phyloP scores from a whole-genome alignment of 2,888 invertebrate genomes.

The Andrena bucephala region DNA sequence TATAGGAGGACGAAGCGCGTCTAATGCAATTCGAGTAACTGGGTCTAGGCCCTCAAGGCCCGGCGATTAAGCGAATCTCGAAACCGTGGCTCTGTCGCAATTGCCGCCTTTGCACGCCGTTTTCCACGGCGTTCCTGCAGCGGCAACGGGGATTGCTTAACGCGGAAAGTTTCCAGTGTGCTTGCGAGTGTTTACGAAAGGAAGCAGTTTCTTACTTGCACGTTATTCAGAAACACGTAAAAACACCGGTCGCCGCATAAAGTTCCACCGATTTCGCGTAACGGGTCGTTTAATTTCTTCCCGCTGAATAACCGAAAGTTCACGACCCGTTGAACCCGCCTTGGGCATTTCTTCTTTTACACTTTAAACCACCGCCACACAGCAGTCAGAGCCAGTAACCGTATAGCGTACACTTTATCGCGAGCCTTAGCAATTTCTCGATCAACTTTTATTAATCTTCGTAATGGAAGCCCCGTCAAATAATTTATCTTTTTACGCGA shows the following conservation, averaged over 20 bases:
- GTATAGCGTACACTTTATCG: not conserved
- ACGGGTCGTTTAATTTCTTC: conserved; percentile 8
- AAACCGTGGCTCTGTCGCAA: conserved; percentile 80
- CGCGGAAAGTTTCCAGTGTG: conserved; percentile 77
- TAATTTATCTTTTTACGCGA: not conserved
- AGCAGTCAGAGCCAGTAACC: not conserved
- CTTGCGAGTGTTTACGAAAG: conserved; percentile 76
- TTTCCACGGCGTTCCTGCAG: conserved; percentile 70
- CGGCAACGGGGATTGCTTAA: conserved; percentile 72
- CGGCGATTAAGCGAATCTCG: conserved; percentile 82
- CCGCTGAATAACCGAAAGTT: not conserved
- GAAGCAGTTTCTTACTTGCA: conserved; percentile 68
- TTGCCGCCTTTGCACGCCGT: conserved; percentile 73
- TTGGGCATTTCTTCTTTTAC: not conserved
- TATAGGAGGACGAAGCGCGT: conserved; percentile 53
- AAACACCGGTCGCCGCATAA: conserved; percentile 41
- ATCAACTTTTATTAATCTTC: not conserved
- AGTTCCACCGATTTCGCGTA: conserved; percentile 29
- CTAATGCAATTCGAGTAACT: conserved; percentile 76
- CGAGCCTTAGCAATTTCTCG: not conserved
- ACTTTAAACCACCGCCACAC: not conserved
- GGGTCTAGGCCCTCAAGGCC: conserved; percentile 82
- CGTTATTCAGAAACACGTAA: conserved; percentile 64
- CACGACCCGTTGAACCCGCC: not conserved
- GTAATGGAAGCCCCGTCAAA: not conserved